Evolutionary conservation across 1,140 invertebrate genomes (phyloP), one percentile per base, ranked within the genome.

Genomic region (roundworm (Caenorhabditis elegans)): DNA sequence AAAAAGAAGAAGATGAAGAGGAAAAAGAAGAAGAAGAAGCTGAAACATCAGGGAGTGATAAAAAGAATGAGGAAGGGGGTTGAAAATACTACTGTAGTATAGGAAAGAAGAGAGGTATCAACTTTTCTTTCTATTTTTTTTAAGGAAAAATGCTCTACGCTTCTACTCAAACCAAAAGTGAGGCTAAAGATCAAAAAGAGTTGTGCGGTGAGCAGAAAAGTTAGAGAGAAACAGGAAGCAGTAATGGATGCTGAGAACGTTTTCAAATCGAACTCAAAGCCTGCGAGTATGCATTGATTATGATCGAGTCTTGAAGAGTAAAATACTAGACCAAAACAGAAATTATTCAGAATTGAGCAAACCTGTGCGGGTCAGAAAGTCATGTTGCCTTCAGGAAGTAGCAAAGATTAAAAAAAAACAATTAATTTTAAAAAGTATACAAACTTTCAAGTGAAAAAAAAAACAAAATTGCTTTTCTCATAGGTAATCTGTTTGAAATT

Each of bases 1-100:
- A 70, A 70, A 70, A 70, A 39, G 60, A 70, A 70, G 60, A 70
- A 70, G 19, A 70, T 70, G 60, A 70, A 70, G 60, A 43, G 15
- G 39, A 70, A 70, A 22, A 70, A 43, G 34, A 70, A 70, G 11
- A 70, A 43, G 34, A 70, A 70, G 34, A 70, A 70, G 60, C 34
- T 24, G 34, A 39, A 70, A 70, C 34, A 70, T 39, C 31, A 70
- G n/a, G 11, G 26, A 43, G 34, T n/a, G 26, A 17, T 6, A 24
- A 13, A 24, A 15, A 70, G 26, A 39, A 22, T 31, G 28, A 17
- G 49, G 28, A 22, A 53, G 24, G 4, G n/a, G 49, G 49, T 24
- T 24, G 49, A 53, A 53, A n/a, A 53, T 22, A 53, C 49, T 24
- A 53, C 49, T 53, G 49, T 55, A 55, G 51, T 55, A 55, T 55